Base-by-base conservation (phyloP, 2,888 invertebrate genomes). In the Ophraella communa region DNA sequence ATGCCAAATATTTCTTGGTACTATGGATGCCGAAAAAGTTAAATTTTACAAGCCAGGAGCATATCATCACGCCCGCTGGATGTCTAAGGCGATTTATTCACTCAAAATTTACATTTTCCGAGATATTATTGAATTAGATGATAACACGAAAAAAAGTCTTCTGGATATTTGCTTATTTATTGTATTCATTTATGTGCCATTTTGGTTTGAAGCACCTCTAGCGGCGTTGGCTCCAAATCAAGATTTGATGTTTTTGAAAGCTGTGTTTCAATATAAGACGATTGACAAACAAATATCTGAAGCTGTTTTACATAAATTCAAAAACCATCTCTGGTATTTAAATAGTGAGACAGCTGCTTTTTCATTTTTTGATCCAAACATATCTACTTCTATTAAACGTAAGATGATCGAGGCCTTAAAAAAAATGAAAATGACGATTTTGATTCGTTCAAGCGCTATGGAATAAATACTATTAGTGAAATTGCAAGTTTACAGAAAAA, bases 301-400 rank as follows among this genome's bases (percentile, higher is more conserved):
- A 18, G 45, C 45, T 10, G 45, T 20, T 11, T 20, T 61, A 3
- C 8, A 27, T 10, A 65, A 65, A 51, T 44, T 65, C 24, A 20
- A 7, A 18, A 61, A 52, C 8, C 64, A 59, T 23, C 20, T 65
- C n/a, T 65, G 65, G 61, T 65, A 65, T 44, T 54, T 65, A 20
- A 49, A 42, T 42, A 23, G 47, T 17, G 60, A 65, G 27, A 18
- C 49, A 35, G 55, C 60, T 17, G 60, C 55, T 39, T n/a, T 60
- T n/a, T 20, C 64, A 47, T 60, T 64, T 60, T 64, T 58, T 35
- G 54, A 64, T 39, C 33, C 45, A 20, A 57, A 24, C 49, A 1
- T 27, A 27, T 5, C 27, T 5, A 8, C 27, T 27, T 5, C 4
- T 8, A 27, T 27, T 1, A 1, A 1, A 27, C 4, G 8, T 27